Evolutionary conservation across 2,888 invertebrate genomes (phyloP).

Genomic region (Cataglyphis livida): DNA sequence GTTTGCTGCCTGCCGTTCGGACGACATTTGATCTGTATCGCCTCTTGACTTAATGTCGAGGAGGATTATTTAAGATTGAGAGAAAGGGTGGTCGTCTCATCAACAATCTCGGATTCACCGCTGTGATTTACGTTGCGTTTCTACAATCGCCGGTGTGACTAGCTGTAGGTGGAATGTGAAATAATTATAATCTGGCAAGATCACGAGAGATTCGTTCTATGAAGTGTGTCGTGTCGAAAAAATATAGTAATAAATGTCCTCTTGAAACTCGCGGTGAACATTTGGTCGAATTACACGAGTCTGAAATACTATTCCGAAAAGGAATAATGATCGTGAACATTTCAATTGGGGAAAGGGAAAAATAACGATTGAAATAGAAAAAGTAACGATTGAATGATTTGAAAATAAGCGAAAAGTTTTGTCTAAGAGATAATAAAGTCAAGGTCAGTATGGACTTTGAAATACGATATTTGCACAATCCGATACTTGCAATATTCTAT

Average conservation of each 20-base stretch:
- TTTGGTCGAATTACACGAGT: neutral
- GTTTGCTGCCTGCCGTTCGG: constrained; percentile 32
- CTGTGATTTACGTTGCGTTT: constrained; percentile 69
- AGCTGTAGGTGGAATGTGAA: neutral
- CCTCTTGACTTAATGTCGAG: constrained; percentile 23
- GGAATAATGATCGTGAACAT: constrained; percentile 1
- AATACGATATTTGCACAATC: neutral
- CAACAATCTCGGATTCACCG: constrained; percentile 62
- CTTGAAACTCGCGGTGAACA: neutral
- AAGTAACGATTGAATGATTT: neutral
- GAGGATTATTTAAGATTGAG: constrained; percentile 46
- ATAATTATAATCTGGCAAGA: constrained; percentile 9
- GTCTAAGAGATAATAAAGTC: neutral
- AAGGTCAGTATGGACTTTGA: neutral
- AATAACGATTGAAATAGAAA: neutral
- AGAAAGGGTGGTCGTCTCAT: constrained; percentile 55
- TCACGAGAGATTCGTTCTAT: neutral
- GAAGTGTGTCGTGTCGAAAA: neutral
- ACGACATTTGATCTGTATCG: neutral
- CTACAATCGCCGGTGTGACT: constrained; percentile 18
- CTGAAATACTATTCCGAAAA: neutral
- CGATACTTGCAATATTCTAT: neutral
- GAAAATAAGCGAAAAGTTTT: neutral
- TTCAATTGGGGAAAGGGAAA: neutral
- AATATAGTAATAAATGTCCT: neutral